Base-by-base conservation (phyloP, 2,888 invertebrate species). In the Hyposoter didymator region DNA sequence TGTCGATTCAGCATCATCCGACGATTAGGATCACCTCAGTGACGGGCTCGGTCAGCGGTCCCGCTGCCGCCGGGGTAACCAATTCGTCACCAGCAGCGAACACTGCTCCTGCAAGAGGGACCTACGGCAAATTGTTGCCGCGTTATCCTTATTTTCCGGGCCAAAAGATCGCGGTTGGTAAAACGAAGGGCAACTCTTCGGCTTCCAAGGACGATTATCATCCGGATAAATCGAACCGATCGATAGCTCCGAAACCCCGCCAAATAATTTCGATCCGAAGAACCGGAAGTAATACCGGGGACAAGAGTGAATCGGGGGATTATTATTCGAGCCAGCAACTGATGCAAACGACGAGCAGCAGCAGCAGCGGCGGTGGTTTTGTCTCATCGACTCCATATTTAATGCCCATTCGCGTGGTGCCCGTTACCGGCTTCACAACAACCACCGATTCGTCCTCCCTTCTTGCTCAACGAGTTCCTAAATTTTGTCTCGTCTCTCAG, bases 401-500 rank as follows among this genome's bases (percentile, higher is more conserved):
- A 2, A 90, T 92, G 49, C 93, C 93, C 0, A 90, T 93, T 49
- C 91, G 92, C 5, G 91, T 93, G 5, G 90, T 93, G 17, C 93
- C 93, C 28, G 93, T 93, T 74, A 90, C 92, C 4, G 91, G 91
- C 67, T 88, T 93, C 47, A 92, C 92, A 73, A 92, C 92, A 73
- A 92, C 92, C 72, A 90, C 91, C 0, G 89, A 91, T 69, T 92
- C 93, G 1, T 92, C 93, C 2, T 81, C 93, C 17, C 84, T 92
- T 78, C 91, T 91, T 66, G 91, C 89, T 3, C 93, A 93, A 72
- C 93, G 92, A 22, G 88, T 93, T 76, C 93, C 93, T 39, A 92
- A 90, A 76, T 93, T 92, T 80, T 93, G 93, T 74, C 90, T 93
- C 3, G 90, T 93, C 82, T 89, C 93, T 3, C 91, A 93, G 59